Conservation (phyloP, 1,140 invertebrate genomes). For the Drosophila littoralis region DNA sequence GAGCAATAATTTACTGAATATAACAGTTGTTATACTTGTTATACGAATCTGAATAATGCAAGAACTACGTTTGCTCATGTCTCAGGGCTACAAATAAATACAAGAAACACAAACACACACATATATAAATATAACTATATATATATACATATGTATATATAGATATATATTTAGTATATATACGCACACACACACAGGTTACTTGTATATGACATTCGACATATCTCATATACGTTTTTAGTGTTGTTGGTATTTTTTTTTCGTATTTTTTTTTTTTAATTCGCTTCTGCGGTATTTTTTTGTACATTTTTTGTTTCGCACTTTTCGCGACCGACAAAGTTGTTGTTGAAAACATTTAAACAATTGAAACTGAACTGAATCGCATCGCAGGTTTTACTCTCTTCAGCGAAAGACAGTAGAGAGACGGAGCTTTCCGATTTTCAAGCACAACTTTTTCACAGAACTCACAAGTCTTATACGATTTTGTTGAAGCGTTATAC, state of each 20-base stretch:
- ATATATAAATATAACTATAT: slow-evolving; percentile 27
- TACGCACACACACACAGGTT: slow-evolving; percentile 12
- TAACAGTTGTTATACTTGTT: slow-evolving; percentile 22
- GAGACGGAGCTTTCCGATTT: slow-evolving; percentile 49
- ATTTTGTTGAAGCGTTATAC: slow-evolving; percentile 29
- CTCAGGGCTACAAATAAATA: slow-evolving; percentile 16
- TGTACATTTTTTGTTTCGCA: slow-evolving; percentile 51
- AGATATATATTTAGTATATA: slow-evolving; percentile 27
- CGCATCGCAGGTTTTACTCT: slow-evolving; percentile 45
- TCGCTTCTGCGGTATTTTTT: slow-evolving; percentile 38
- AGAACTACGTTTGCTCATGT: slow-evolving; percentile 36
- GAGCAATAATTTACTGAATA: slow-evolving; percentile 33
- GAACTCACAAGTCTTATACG: slow-evolving; percentile 36
- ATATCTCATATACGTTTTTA: slow-evolving; percentile 28
- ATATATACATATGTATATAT: slow-evolving; percentile 16
- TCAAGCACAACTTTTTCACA: slow-evolving; percentile 52
- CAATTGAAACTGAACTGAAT: slow-evolving; percentile 27
- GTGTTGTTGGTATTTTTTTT: slow-evolving; percentile 40
- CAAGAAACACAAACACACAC: slow-evolving; percentile 54
- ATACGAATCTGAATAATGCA: slow-evolving; percentile 36
- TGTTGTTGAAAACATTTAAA: slow-evolving; percentile 35
- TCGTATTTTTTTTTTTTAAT: neutral
- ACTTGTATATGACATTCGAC: slow-evolving; percentile 25
- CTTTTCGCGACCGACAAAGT: slow-evolving; percentile 74
- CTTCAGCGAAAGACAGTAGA: slow-evolving; percentile 30